These are phyloP conservation scores for Gobio occitaniae DNA, from an alignment of 2,797 vertebrate genomes.

Conservation along the genomic window DNA sequence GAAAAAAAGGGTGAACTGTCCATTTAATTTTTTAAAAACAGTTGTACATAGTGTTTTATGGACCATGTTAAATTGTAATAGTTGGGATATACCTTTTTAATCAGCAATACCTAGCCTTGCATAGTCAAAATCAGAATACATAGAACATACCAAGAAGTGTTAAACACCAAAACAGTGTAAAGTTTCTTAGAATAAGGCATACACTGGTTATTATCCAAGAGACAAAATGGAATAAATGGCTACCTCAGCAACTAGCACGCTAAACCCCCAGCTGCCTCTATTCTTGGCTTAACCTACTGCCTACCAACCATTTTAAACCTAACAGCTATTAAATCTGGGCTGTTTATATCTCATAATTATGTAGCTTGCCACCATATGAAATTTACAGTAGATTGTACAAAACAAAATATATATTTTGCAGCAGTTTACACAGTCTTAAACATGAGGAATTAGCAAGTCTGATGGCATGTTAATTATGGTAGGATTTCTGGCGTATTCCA, in stretches of 20 bases:
- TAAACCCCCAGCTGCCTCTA: conserved; percentile 66
- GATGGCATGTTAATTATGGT: background rate
- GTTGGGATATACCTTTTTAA: background rate
- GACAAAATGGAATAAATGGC: conserved; percentile 50
- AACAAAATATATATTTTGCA: background rate
- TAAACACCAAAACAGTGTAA: conserved; percentile 13
- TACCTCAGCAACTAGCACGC: conserved; percentile 57
- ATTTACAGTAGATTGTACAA: conserved; percentile 21
- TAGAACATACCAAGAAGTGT: background rate
- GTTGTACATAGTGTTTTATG: background rate
- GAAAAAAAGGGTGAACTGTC: background rate
- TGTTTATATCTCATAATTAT: conserved; percentile 49
- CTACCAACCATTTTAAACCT: conserved; percentile 67
- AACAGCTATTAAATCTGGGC: conserved; percentile 63
- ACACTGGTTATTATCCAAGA: conserved; percentile 48
- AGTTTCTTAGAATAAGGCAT: conserved; percentile 61
- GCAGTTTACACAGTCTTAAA: conserved; percentile 17
- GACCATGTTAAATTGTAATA: background rate
- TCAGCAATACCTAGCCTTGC: background rate
- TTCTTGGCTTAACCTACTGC: conserved; percentile 66
- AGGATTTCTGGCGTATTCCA: background rate
- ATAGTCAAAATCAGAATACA: background rate
- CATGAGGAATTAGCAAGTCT: conserved; percentile 28
- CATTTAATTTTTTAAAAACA: background rate
- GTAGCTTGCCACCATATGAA: conserved; percentile 11